Evolutionary conservation across 1,140 invertebrate genomes (phyloP).

Genomic region (Ctenoplectra terminalis): DNA sequence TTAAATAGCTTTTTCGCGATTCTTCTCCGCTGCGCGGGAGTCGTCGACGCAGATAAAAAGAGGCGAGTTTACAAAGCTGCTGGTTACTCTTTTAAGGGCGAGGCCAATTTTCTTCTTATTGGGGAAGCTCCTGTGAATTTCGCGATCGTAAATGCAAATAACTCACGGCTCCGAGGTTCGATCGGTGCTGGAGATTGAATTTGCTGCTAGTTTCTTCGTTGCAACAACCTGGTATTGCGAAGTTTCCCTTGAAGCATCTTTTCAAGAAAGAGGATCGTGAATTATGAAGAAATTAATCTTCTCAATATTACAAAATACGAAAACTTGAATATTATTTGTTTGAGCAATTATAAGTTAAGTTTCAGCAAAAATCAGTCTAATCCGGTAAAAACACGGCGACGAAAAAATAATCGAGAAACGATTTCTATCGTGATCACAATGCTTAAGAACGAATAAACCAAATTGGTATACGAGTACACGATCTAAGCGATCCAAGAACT

Average conservation of each 20-base stretch:
- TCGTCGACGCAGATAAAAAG: conserved; percentile 16
- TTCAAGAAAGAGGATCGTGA: background rate
- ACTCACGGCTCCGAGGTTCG: background rate
- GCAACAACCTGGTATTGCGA: background rate
- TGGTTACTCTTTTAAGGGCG: conserved; percentile 4
- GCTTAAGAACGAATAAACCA: no score
- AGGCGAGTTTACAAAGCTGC: conserved; percentile 20
- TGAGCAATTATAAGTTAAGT: no score
- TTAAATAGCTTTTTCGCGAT: conserved; percentile 43
- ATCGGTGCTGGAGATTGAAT: conserved; percentile 6
- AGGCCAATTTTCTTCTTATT: background rate
- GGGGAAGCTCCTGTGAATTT: conserved; percentile 1
- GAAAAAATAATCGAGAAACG: no score
- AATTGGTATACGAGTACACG: background rate
- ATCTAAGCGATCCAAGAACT: background rate
- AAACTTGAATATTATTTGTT: no score
- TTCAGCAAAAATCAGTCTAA: no score
- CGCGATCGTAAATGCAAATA: conserved; percentile 31
- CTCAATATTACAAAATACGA: no score
- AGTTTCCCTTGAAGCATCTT: background rate
- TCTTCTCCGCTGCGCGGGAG: background rate
- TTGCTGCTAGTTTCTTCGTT: background rate
- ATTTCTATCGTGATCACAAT: no score
- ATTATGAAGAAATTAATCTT: background rate
- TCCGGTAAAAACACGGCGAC: no score